Evolutionary conservation across 2,888 invertebrate species (phyloP).

Genomic region (Euspilapteryx auroguttella): DNA sequence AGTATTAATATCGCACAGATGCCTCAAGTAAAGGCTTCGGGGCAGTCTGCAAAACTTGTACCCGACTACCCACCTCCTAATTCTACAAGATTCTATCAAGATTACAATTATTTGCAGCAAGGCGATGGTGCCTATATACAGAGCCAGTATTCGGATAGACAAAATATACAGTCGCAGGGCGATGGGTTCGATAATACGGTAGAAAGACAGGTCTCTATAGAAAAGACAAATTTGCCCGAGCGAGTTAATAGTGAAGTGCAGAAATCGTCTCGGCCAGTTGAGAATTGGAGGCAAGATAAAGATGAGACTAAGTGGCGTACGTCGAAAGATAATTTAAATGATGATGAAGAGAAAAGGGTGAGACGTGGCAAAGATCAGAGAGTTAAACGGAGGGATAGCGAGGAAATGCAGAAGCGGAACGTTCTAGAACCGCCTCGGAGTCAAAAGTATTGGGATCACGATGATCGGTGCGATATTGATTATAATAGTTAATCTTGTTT

Average conservation of each 20-base stretch:
- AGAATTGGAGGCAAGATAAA: constrained; percentile 43
- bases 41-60: constrained; percentile 11
- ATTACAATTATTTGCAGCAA: constrained; percentile 33
- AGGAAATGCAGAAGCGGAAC: constrained; percentile 23
- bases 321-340: constrained; percentile 30
- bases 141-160: constrained; percentile 17
- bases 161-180: constrained; percentile 18
- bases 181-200: constrained; percentile 14
- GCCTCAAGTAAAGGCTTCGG: neutral
- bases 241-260: constrained; percentile 35
- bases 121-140: constrained; percentile 45
- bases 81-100: constrained; percentile 12
- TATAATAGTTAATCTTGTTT: constrained; percentile 36
- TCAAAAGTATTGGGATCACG: constrained; percentile 51
- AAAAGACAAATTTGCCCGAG: no score
- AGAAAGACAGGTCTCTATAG: constrained; percentile 3
- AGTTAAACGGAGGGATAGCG: constrained; percentile 12
- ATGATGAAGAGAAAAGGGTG: constrained; percentile 16
- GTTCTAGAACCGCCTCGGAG: constrained; percentile 41
- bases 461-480: constrained; percentile 46
- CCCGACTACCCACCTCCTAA: constrained; percentile 34
- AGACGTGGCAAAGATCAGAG: constrained; percentile 13
- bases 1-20: constrained; percentile 8
- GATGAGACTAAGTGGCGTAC: constrained; percentile 17
- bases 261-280: constrained; percentile 22